Evolutionary conservation across 2,888 invertebrate genomes (phyloP), one percentile per base, ranked within the genome.

Genomic region (Podotricha telesiphe): DNA sequence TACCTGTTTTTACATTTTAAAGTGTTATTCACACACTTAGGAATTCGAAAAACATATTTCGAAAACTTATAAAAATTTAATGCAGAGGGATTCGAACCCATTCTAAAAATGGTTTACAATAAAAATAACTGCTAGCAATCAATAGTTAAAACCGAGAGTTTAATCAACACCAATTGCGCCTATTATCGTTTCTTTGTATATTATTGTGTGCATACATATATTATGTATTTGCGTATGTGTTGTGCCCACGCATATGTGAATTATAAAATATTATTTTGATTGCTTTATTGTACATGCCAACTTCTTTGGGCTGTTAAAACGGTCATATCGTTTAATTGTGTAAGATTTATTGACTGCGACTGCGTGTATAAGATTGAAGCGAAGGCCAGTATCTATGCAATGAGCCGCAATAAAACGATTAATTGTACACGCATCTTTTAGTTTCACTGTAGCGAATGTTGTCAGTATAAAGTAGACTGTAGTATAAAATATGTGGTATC

Each of bases 281-380:
- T 70, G 65, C 56, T 72, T 71, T 61, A 71, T 70, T 73, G 69
- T 72, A 68, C 66, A 71, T 74, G 72, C 68, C 70, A 72, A 73
- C 71, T 72, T 70, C 73, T 76, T 76, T 68, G 75, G 74, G 63
- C 74, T 69, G 69, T 67, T 71, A 69, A 66, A 70, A 70, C 53
- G 50, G 53, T 68, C 73, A 71, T 67, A 62, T 73, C 64, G 68
- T 59, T 65, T 73, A 72, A 73, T 73, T 73, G 71, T 68, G 42
- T 62, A 69, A 71, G 73, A 75, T 74, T 74, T 75, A 76, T 74
- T 71, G 67, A 40, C 67, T 68, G 58, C 56, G 53, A 64, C 65
- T 70, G 68, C 67, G 70, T 69, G 72, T 68, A 64, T 64, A 67
- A 68, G 65, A 72, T 69, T 71, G 71, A 64, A 73, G 66, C 64